Conservation (phyloP, 2,797 vertebrate genomes). For the Tragopan temminckii region DNA sequence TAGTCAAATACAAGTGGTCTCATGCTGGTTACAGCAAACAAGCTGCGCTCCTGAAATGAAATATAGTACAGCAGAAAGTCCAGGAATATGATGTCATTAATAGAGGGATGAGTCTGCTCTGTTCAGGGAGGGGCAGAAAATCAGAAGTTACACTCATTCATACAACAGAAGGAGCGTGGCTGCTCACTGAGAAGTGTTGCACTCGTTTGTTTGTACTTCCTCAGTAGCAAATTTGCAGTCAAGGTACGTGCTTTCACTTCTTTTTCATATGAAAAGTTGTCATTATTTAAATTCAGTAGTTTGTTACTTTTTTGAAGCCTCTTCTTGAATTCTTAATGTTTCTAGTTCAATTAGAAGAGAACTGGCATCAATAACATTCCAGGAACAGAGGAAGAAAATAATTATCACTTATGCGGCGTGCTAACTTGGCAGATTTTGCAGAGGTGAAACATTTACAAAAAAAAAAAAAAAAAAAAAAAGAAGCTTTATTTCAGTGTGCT, state of each 20-base stretch:
- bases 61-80: conserved; percentile 39
- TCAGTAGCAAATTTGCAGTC: neutral
- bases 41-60: neutral
- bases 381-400: neutral
- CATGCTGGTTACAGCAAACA: neutral
- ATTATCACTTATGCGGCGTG: neutral
- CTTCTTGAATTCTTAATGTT: conserved; percentile 11
- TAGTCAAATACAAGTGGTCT: neutral
- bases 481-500: neutral
- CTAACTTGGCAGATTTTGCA: neutral
- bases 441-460: neutral
- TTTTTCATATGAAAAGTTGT: neutral
- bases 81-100: conserved; percentile 60
- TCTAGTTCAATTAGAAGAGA: neutral
- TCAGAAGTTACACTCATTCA: conserved; percentile 50
- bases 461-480: neutral
- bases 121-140: conserved; percentile 62
- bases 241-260: conserved; percentile 48
- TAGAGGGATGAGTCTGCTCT: conserved; percentile 50
- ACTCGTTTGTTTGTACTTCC: neutral
- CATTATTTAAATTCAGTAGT: neutral
- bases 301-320: neutral
- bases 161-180: conserved; percentile 2
- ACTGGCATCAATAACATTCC: neutral
- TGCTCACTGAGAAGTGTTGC: neutral